Evolutionary conservation across 1,140 invertebrate species (phyloP).

Genomic region (Orius laevigatus): DNA sequence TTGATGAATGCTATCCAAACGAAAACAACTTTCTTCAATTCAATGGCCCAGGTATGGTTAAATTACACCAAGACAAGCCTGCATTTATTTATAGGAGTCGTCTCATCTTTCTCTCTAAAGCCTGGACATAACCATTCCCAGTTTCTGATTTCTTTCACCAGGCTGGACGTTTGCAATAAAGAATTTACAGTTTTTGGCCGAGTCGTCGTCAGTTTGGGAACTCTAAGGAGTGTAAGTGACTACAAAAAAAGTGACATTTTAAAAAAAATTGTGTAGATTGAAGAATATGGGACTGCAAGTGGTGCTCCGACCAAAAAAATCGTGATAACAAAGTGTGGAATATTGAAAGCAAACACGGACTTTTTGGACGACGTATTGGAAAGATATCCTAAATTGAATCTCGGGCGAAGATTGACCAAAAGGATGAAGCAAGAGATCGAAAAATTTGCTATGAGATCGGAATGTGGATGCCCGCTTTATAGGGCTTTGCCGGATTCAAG

Average conservation of each 20-base stretch:
- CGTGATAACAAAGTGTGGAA: slow-evolving; percentile 10
- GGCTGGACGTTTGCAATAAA: not conserved
- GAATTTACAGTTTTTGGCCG: slow-evolving; percentile 9
- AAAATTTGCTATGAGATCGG: no score
- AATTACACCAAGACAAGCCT: not conserved
- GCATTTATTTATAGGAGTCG: slow-evolving; percentile 11
- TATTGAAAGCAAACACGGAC: not conserved
- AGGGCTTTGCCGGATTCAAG: no score
- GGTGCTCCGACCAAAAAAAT: slow-evolving; percentile 5
- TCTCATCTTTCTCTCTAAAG: slow-evolving; percentile 7
- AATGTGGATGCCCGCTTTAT: no score
- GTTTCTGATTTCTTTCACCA: slow-evolving; percentile 10
- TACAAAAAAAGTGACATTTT: not conserved
- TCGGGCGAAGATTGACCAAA: no score
- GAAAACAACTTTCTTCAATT: slow-evolving; percentile 10
- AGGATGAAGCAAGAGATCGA: no score
- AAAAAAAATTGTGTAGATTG: slow-evolving; percentile 3
- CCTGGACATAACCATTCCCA: slow-evolving; percentile 8
- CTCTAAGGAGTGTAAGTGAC: slow-evolving; percentile 3
- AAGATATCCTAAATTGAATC: no score
- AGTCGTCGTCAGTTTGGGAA: slow-evolving; percentile 3
- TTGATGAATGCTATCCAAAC: slow-evolving; percentile 6
- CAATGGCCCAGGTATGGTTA: slow-evolving; percentile 11
- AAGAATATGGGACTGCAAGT: slow-evolving; percentile 11
- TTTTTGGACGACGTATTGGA: no score